Base-by-base conservation (phyloP, 2,888 invertebrate species). In the Drosophila ezoana region DNA sequence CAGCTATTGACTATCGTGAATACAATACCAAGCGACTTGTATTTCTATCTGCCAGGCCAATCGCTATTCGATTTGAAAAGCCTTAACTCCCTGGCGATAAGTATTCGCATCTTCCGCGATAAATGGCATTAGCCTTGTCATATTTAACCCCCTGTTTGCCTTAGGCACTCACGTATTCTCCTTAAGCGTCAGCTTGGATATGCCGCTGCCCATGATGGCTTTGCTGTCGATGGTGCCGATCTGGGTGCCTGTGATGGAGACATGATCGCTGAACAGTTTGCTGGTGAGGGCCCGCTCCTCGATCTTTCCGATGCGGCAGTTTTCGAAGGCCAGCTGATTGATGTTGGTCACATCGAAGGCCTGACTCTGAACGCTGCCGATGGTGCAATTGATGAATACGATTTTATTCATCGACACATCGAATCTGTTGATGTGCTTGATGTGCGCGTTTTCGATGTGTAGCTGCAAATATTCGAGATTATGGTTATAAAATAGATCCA, bases 281-380 rank as follows among this genome's bases (percentile, higher is more conserved):
- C 87, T 90, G 5, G 92, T 91, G 18, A 92, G 85, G n/a, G 92
- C 92, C 53, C 78, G 70, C 0, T 87, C 61, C 71, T 91, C 90
- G 13, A 92, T 91, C 5, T 76, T 81, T 10, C 81, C 78, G 49
- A 92, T 92, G 51, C 81, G 82, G 66, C 91, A 91, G 10, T 87
- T 71, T 41, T 91, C 88, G 52, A 92, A 91, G 3, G 76, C 76
- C 11, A 92, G 89, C 43, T 90, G 87, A 68, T 89, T 85, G 51
- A 92, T 91, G 5, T 79, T 86, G 35, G 90, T 87, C n/a, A 92
- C 91, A 79, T 92, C 90, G 61, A 92, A 92, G 5, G 92, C 90
- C 3, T 82, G 79, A 2, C 80, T 72, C 45, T 85, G 84, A 10
- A 92, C 85, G 2, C 68, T 87, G 9, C 81, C 88, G 40, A 92